These are phyloP conservation scores for Trichogramma dendrolimi DNA, from an alignment of 2,888 invertebrate species.

Conservation along the genomic window DNA sequence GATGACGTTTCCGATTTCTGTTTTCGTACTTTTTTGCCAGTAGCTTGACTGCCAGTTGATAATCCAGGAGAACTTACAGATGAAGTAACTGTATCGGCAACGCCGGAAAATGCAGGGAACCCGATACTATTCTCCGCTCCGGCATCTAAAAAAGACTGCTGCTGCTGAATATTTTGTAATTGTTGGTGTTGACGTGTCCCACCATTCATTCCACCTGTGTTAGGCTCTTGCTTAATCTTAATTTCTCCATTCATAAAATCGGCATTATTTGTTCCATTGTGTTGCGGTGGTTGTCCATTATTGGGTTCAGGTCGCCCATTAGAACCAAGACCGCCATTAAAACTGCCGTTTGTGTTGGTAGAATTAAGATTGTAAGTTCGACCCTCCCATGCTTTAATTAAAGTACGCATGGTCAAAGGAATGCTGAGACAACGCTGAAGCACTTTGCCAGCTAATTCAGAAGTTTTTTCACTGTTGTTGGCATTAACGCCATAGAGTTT, in stretches of 20 bases:
- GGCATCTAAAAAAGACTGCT: slow-evolving; percentile 53
- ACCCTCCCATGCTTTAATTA: slow-evolving; percentile 79
- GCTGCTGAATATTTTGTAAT: slow-evolving; percentile 43
- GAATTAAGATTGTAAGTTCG: slow-evolving; percentile 60
- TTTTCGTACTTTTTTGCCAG: slow-evolving; percentile 54
- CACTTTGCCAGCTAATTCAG: slow-evolving; percentile 63
- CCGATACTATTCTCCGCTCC: slow-evolving; percentile 54
- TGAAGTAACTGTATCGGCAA: slow-evolving; percentile 44
- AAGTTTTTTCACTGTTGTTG: slow-evolving; percentile 52
- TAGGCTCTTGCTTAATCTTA: slow-evolving; percentile 50
- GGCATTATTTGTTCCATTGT: slow-evolving; percentile 44
- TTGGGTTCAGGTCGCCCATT: slow-evolving; percentile 56
- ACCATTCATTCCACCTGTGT: slow-evolving; percentile 41
- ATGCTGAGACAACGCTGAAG: slow-evolving; percentile 89
- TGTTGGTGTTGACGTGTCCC: slow-evolving; percentile 37
- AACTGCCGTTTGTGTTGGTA: slow-evolving; percentile 56
- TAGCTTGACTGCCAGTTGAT: slow-evolving; percentile 52
- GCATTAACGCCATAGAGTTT: slow-evolving; percentile 61
- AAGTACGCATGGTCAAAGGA: slow-evolving; percentile 81
- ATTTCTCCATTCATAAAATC: slow-evolving; percentile 49
- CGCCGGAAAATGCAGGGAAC: slow-evolving; percentile 53
- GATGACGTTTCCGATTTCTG: slow-evolving; percentile 60
- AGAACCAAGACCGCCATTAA: slow-evolving; percentile 67
- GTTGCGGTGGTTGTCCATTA: slow-evolving; percentile 26
- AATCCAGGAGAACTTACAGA: slow-evolving; percentile 4